Percentiles rank a stretch among this genome's conserved stretches.
phyloP scores from a whole-genome alignment of 2,797 vertebrate genomes.

The Acanthurus leucopareius region DNA sequence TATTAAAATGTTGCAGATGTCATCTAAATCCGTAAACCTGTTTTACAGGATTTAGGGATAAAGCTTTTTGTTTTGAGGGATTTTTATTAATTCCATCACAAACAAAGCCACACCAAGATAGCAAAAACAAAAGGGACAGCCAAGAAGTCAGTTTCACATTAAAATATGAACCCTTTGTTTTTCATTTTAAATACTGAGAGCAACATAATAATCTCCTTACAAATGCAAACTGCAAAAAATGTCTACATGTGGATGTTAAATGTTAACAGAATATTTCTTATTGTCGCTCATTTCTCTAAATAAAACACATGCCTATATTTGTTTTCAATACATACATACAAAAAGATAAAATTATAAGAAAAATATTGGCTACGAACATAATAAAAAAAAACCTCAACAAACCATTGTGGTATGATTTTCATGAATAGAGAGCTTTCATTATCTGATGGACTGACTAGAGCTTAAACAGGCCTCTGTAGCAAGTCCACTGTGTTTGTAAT shows the following conservation, averaged over 20 bases:
- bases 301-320: too few relatives aligned
- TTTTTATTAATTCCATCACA: constrained; percentile 47
- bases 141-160: background rate
- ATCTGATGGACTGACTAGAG: background rate
- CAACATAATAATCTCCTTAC: background rate
- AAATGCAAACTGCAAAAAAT: constrained; percentile 40
- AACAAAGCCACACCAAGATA: background rate
- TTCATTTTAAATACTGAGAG: constrained; percentile 3
- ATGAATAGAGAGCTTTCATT: constrained; percentile 3
- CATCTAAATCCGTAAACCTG: constrained; percentile 33
- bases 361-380: background rate
- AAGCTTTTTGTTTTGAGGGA: constrained; percentile 41
- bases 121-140: constrained; percentile 1
- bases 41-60: constrained; percentile 49
- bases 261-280: background rate
- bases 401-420: background rate
- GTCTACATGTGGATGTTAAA: constrained; percentile 39
- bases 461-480: background rate
- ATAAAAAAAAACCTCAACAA: background rate
- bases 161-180: background rate
- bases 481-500: background rate
- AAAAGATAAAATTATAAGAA: too few relatives aligned
- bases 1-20: constrained; percentile 39
- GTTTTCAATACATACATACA: too few relatives aligned
- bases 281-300: too few relatives aligned